phyloP scores from a whole-genome alignment of 2,113 vertebrate genomes.

The Paramisgurnus dabryanus region DNA sequence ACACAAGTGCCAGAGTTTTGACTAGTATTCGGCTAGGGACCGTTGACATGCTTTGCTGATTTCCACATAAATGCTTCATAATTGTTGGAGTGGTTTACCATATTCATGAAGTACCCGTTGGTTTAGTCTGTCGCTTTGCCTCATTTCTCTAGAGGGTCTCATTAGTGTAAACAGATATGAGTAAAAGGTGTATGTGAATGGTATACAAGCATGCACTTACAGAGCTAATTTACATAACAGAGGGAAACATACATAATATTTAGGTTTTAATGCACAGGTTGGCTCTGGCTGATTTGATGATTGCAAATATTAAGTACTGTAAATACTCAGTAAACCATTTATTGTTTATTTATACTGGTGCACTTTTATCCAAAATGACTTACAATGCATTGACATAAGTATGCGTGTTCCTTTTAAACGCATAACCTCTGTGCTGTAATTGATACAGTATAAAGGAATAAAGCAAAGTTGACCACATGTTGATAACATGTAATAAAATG shows the following conservation, averaged over 20 bases:
- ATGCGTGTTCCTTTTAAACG: too few species aligned
- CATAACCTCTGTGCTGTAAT: too few species aligned
- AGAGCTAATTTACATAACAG: conserved; percentile 2
- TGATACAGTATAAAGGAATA: too few species aligned
- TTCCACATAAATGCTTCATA: conserved; percentile 34
- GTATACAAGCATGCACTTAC: conserved; percentile 1
- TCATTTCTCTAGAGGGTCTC: conserved; percentile 36
- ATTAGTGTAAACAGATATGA: conserved; percentile 33
- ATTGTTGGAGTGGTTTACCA: conserved; percentile 23
- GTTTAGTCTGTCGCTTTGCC: conserved; percentile 1
- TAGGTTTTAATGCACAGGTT: not conserved
- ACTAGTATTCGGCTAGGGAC: conserved; percentile 3
- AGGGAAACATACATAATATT: not conserved
- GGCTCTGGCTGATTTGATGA: not conserved
- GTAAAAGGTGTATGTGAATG: conserved; percentile 6
- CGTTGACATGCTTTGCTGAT: not conserved
- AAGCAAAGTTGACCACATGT: too few species aligned
- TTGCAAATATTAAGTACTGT: not conserved
- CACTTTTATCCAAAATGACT: too few species aligned
- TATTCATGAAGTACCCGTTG: conserved; percentile 28
- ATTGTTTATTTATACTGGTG: too few species aligned
- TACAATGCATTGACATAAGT: too few species aligned
- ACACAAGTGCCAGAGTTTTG: conserved; percentile 10
- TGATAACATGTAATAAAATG: too few species aligned
- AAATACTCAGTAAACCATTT: not conserved